phyloP scores from a whole-genome alignment of 2,888 invertebrate genomes.

The Macrosiphum euphorbiae region DNA sequence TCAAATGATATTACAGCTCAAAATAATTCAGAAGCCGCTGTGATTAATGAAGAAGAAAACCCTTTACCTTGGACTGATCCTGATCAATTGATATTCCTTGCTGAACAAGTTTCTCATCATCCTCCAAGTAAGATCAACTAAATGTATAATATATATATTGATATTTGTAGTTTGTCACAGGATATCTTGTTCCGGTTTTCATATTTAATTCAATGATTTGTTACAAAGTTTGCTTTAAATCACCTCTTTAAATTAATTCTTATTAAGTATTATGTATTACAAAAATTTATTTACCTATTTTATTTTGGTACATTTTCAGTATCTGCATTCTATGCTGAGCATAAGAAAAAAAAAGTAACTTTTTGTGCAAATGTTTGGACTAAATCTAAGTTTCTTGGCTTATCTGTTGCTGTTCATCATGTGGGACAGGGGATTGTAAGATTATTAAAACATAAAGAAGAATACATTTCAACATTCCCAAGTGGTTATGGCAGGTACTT shows the following conservation, averaged over 20 bases:
- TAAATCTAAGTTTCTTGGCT: slow-evolving; percentile 97
- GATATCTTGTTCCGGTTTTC: background rate
- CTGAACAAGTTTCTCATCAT: slow-evolving; percentile 99
- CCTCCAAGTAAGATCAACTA: slow-evolving; percentile 83
- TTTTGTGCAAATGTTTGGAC: slow-evolving; percentile 99
- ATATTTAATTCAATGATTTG: background rate
- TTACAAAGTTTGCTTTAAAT: background rate
- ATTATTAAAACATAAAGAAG: slow-evolving; percentile 89
- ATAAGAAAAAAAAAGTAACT: slow-evolving; percentile 88
- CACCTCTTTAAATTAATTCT: background rate
- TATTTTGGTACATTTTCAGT: slow-evolving; percentile 74
- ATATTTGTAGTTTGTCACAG: background rate
- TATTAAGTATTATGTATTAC: background rate
- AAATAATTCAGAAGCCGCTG: slow-evolving; percentile 20
- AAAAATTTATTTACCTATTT: slow-evolving; percentile 28
- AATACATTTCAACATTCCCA: slow-evolving; percentile 96
- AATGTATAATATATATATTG: background rate
- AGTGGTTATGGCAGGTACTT: slow-evolving; percentile 95
- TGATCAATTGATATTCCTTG: slow-evolving; percentile 92
- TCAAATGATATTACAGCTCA: slow-evolving; percentile 52
- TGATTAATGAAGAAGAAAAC: slow-evolving; percentile 70
- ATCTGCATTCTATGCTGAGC: slow-evolving; percentile 99
- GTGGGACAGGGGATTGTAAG: slow-evolving; percentile 95
- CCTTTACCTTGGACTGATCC: slow-evolving; percentile 92
- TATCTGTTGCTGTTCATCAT: slow-evolving; percentile 98